Evolutionary conservation across 2,888 invertebrate genomes (phyloP).

Genomic region (Amiota communis): DNA sequence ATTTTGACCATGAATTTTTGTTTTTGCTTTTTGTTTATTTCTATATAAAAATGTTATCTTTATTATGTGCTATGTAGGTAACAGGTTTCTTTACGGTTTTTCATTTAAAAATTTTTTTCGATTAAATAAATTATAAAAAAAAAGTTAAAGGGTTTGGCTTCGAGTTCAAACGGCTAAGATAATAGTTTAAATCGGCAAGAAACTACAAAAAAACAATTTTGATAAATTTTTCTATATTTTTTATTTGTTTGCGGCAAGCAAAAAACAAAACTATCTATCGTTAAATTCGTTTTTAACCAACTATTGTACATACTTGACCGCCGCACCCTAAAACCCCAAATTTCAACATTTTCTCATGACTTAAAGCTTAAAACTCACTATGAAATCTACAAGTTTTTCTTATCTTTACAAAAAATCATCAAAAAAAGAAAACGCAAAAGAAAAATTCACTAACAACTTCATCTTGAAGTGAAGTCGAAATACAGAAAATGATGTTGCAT

Average conservation of each 20-base stretch:
- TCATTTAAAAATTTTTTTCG: conserved; percentile 26
- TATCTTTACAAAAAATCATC: too few species aligned
- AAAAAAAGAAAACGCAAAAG: not conserved
- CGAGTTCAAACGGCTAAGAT: too few species aligned
- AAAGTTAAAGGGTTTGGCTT: too few species aligned
- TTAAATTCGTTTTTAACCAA: too few species aligned
- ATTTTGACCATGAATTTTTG: conserved; percentile 9
- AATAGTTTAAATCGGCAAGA: too few species aligned
- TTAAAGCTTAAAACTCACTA: not conserved
- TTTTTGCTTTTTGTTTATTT: conserved; percentile 36
- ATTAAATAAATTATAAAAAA: too few species aligned
- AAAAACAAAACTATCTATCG: too few species aligned
- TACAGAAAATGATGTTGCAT: conserved; percentile 16
- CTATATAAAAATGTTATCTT: conserved; percentile 41
- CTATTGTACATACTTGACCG: too few species aligned
- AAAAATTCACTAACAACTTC: conserved; percentile 6
- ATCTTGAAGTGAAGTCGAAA: not conserved
- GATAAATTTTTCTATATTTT: conserved; percentile 3
- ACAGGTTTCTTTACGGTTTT: conserved; percentile 40
- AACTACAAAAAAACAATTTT: conserved; percentile 14
- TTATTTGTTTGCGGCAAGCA: conserved; percentile 31
- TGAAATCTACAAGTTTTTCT: too few species aligned
- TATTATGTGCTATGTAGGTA: too few species aligned
- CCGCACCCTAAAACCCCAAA: conserved; percentile 2
- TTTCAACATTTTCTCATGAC: conserved; percentile 8